Conservation (phyloP, 1,140 invertebrate species). For the Drosophila bipectinata region DNA sequence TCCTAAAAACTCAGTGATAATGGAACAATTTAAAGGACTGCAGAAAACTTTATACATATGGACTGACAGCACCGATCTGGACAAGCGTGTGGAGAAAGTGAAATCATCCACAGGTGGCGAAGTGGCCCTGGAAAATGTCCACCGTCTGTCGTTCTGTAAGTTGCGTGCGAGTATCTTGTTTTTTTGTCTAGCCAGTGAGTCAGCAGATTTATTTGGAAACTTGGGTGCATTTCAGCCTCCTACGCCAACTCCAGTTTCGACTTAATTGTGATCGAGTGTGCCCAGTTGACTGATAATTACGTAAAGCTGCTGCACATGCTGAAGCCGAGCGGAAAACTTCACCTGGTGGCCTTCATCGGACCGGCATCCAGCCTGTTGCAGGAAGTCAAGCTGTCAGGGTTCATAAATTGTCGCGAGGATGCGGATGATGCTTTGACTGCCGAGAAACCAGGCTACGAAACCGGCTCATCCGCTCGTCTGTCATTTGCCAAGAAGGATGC, state of each 20-base stretch:
- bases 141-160: constrained; percentile 79
- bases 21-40: constrained; percentile 75
- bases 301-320: constrained; percentile 85
- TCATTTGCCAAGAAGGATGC: constrained; percentile 81
- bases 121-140: constrained; percentile 76
- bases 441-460: constrained; percentile 88
- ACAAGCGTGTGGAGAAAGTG: constrained; percentile 59
- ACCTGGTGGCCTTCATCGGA: constrained; percentile 83
- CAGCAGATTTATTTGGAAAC: constrained; percentile 46
- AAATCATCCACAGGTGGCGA: constrained; percentile 70
- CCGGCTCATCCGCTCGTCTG: constrained; percentile 85
- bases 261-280: constrained; percentile 85
- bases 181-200: constrained; percentile 46
- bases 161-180: constrained; percentile 3
- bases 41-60: constrained; percentile 74
- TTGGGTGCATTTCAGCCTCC: constrained; percentile 83
- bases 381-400: constrained; percentile 87
- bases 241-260: constrained; percentile 86
- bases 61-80: constrained; percentile 65
- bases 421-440: constrained; percentile 83
- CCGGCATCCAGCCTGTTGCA: constrained; percentile 82
- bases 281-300: constrained; percentile 85
- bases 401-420: constrained; percentile 85
- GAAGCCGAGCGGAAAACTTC: constrained; percentile 86
- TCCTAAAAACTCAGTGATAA: constrained; percentile 39